Percentiles rank a stretch among this genome's conserved stretches.
Conservation (phyloP, 2,888 invertebrate species). For the Netelia melanura region DNA sequence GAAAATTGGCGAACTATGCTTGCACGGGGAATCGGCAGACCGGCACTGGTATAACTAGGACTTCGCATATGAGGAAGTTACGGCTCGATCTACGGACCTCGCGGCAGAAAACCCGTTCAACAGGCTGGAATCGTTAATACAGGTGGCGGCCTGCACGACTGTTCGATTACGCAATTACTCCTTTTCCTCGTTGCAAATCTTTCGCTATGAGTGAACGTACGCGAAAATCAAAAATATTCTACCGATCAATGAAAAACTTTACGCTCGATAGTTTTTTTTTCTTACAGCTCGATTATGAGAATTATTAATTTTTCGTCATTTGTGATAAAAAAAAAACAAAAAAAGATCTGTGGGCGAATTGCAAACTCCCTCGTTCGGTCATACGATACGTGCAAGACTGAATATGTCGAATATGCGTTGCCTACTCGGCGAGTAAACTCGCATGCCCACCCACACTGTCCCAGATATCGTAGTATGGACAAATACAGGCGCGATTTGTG, state of each 20-base stretch:
- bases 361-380: conserved; percentile 4
- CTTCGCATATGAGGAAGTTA: conserved; percentile 66
- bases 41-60: conserved; percentile 68
- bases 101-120: conserved; percentile 74
- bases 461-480: conserved; percentile 62
- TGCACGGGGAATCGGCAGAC: conserved; percentile 71
- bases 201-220: not conserved
- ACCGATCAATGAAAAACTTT: not conserved
- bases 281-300: too few relatives aligned
- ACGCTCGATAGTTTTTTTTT: too few relatives aligned
- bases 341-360: conserved; percentile 1
- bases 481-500: not conserved
- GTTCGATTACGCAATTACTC: conserved; percentile 28
- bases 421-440: conserved; percentile 39
- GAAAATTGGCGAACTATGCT: conserved; percentile 72
- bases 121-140: conserved; percentile 32
- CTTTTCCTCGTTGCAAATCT: conserved; percentile 7
- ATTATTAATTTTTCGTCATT: not conserved
- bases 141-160: conserved; percentile 63
- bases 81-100: conserved; percentile 54
- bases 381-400: conserved; percentile 3
- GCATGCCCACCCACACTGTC: conserved; percentile 67
- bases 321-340: not conserved
- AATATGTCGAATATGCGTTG: conserved; percentile 9
- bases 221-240: not conserved